Conservation (phyloP, 2,113 vertebrate genomes). For the Serranochromis macrocephalus region DNA sequence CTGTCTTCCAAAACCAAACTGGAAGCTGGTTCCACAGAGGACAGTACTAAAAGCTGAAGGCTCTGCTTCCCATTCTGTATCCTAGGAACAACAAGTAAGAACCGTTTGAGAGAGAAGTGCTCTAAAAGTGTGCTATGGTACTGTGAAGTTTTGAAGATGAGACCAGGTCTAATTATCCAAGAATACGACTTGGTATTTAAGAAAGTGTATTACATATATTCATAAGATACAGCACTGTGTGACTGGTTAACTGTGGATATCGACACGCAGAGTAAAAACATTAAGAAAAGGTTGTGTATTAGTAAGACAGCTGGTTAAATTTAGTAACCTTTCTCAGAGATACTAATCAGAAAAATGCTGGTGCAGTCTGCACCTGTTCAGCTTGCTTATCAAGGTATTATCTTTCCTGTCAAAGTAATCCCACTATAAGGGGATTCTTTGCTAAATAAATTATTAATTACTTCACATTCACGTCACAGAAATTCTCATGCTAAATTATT, state of each 20-base stretch:
- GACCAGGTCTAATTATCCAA: background rate
- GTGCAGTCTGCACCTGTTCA: background rate
- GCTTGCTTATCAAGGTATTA: background rate
- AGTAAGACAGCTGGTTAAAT: background rate
- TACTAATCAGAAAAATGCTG: background rate
- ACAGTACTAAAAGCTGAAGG: background rate
- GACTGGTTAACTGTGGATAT: background rate
- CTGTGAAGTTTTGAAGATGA: background rate
- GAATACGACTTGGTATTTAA: background rate
- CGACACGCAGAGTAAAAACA: background rate
- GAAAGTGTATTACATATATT: background rate
- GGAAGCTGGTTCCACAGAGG: background rate
- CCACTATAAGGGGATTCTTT: background rate
- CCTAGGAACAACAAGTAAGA: background rate
- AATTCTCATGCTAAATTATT: background rate
- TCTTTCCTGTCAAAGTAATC: background rate
- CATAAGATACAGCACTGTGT: background rate
- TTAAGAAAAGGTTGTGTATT: background rate
- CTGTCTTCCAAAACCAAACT: background rate
- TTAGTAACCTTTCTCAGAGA: background rate
- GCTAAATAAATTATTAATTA: background rate
- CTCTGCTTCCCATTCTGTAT: background rate
- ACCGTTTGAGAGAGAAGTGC: background rate
- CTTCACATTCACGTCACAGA: background rate
- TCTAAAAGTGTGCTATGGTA: background rate